Evolutionary conservation across 2,113 vertebrate genomes (phyloP), one percentile per base, ranked within the genome.

Genomic region (Hipposideros armiger): DNA sequence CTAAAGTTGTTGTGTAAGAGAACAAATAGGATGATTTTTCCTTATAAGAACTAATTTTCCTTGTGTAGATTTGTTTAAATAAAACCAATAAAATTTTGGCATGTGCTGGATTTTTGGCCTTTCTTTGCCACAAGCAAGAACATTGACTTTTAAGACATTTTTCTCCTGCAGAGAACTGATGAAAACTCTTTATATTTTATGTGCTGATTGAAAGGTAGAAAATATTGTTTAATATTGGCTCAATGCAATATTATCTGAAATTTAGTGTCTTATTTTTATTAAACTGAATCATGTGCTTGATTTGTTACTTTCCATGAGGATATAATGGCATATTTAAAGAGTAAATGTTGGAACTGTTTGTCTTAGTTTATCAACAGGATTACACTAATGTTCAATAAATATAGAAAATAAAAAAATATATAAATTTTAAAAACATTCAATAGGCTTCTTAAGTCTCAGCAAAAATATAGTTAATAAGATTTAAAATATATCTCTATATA

Each of bases 61-160:
- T 64, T 81, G 50, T 81, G 50, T 70, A 86, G 58, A 95, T 87
- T 70, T 94, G 26, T 78, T 88, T 97, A 92, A 88, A 90, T 89
- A 87, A 97, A 86, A 58, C 56, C 13, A 94, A 83, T 90, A 89
- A 76, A 77, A 91, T 70, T 87, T 77, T 92, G 56, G 45, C 45
- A 80, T 87, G 11, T 13, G 28, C 19, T 74, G 45, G 28, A 20
- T 66, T 91, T 89, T 74, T 94, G 84, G 1, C 4, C 92, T 67
- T 78, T 92, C 84, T 82, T 93, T 80, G 5, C 7, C 6, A 16
- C 24, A 86, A 74, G 42, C 56, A 73, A 84, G 56, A 90, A 32
- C 30, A 64, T 24, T 92, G 69, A 88, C 45, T 62, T 80, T 87
- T 8, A 42, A 87, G 81, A 87, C 58, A 80, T 74, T 93, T 90